These are phyloP conservation scores for Griposia aprilina DNA, from an alignment of 2,888 invertebrate genomes.

Conservation along the genomic window DNA sequence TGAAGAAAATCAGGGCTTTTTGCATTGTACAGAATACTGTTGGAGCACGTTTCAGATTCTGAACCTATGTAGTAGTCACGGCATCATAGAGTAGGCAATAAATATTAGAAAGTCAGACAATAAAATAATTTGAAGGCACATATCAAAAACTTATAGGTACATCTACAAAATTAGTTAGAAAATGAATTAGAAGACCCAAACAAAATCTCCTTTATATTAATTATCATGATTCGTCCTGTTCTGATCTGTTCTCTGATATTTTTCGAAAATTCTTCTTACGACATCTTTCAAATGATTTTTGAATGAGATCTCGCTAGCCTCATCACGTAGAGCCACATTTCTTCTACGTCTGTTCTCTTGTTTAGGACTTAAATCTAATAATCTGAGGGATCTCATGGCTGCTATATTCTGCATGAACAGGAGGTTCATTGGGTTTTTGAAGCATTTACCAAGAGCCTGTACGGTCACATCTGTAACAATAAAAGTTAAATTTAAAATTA, in stretches of 20 bases:
- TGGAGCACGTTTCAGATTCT: background rate
- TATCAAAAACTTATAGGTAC: background rate
- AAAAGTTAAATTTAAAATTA: too few species aligned
- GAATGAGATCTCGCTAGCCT: background rate
- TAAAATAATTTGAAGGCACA: background rate
- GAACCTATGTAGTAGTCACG: background rate
- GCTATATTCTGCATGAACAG: constrained; percentile 81
- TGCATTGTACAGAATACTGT: background rate
- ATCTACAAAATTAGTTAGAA: background rate
- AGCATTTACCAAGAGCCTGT: constrained; percentile 77
- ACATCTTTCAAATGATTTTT: constrained; percentile 37
- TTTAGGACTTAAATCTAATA: constrained; percentile 61
- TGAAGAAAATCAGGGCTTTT: background rate
- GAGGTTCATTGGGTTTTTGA: constrained; percentile 72
- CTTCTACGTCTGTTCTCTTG: constrained; percentile 11
- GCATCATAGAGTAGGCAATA: background rate
- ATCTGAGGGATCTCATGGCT: constrained; percentile 77
- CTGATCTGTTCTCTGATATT: constrained; percentile 20
- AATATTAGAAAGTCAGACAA: background rate
- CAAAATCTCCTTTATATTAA: background rate
- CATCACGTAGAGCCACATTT: background rate
- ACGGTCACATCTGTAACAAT: constrained; percentile 82
- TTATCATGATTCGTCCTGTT: background rate
- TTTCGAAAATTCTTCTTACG: constrained; percentile 42
- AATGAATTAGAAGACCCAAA: background rate